phyloP scores from a whole-genome alignment of 2,113 vertebrate genomes.

The Tragelaphus buxtoni region DNA sequence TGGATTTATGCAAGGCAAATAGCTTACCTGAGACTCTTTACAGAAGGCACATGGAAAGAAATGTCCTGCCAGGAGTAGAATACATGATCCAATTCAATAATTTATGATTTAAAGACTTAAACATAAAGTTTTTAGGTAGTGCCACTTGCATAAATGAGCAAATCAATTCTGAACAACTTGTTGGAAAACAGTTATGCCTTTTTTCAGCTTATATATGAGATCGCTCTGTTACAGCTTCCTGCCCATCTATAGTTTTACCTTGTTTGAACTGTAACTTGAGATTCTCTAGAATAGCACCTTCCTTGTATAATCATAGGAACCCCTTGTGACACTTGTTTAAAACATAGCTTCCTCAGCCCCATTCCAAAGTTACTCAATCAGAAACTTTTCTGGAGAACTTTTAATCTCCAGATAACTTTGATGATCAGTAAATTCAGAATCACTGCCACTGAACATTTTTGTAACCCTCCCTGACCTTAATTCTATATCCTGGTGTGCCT shows the following conservation, averaged over 20 bases:
- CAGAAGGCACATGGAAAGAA: neutral
- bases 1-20: neutral
- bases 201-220: neutral
- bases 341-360: neutral
- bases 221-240: neutral
- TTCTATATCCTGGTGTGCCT: neutral
- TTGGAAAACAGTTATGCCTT: neutral
- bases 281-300: neutral
- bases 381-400: neutral
- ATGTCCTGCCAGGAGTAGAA: neutral
- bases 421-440: neutral
- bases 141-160: neutral
- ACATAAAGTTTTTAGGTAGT: neutral
- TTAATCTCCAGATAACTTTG: neutral
- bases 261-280: neutral
- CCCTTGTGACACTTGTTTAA: neutral
- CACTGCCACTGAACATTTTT: neutral
- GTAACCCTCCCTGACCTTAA: neutral
- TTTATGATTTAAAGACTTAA: neutral
- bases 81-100: neutral
- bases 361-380: neutral
- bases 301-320: neutral
- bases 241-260: neutral
- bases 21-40: neutral
- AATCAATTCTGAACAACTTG: neutral